Percentiles rank a stretch among this genome's conserved stretches.
Conservation (phyloP, 2,797 vertebrate genomes). For the Thripadectes ignobilis region DNA sequence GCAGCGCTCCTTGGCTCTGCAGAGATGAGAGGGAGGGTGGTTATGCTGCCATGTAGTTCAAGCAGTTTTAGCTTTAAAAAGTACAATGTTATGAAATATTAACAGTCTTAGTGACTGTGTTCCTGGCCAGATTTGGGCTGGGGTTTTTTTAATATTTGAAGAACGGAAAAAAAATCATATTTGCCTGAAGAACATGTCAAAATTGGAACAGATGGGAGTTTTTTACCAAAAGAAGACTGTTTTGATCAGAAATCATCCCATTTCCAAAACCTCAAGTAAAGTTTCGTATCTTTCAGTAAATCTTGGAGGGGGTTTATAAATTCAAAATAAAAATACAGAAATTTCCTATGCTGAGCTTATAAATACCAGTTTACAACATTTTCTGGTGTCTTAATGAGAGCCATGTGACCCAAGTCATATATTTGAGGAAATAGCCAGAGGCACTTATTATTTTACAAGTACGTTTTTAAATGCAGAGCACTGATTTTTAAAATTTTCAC, state of each 20-base stretch:
- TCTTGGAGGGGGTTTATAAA: slow-evolving; percentile 39
- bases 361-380: slow-evolving; percentile 51
- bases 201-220: slow-evolving; percentile 40
- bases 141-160: background rate
- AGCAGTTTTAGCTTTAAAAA: background rate
- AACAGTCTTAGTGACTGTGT: background rate
- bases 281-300: slow-evolving; percentile 58
- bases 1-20: background rate
- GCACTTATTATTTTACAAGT: slow-evolving; percentile 33
- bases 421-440: slow-evolving; percentile 45
- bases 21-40: rapidly evolving
- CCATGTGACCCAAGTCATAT: slow-evolving; percentile 29
- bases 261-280: slow-evolving; percentile 54
- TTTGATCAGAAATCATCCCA: slow-evolving; percentile 35
- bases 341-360: slow-evolving; percentile 52
- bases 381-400: slow-evolving; percentile 57
- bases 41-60: background rate
- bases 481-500: slow-evolving; percentile 6
- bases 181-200: slow-evolving; percentile 30
- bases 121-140: background rate
- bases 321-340: slow-evolving; percentile 57
- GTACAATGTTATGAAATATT: background rate
- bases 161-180: background rate
- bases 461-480: background rate
- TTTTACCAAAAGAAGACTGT: slow-evolving; percentile 22